Percentiles rank a stretch among this genome's conserved stretches.
These are phyloP conservation scores for Lagocephalus sceleratus DNA, from an alignment of 2,797 vertebrate genomes.

Conservation along the genomic window DNA sequence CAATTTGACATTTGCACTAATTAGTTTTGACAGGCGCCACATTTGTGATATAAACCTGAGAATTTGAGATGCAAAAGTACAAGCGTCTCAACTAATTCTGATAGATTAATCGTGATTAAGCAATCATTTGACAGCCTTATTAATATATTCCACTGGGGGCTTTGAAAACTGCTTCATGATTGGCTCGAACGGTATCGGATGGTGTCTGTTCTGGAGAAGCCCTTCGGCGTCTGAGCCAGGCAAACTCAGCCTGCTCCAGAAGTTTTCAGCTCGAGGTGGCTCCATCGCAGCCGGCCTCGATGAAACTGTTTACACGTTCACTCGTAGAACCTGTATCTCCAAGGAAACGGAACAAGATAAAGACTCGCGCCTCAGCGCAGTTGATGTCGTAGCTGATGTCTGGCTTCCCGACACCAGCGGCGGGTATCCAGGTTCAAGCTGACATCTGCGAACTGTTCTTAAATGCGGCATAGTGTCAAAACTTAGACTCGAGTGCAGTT, in stretches of 20 bases:
- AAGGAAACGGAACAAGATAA: slow-evolving; percentile 4
- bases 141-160: slow-evolving; percentile 58
- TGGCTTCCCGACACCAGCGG: slow-evolving; percentile 62
- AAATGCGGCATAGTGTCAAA: slow-evolving; percentile 60
- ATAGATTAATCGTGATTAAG: no score
- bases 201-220: slow-evolving; percentile 55
- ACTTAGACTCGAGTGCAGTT: slow-evolving; percentile 54
- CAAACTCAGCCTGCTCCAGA: slow-evolving; percentile 70
- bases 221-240: slow-evolving; percentile 51
- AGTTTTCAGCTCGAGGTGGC: slow-evolving; percentile 46
- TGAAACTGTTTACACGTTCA: slow-evolving; percentile 75
- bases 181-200: slow-evolving; percentile 52
- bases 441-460: slow-evolving; percentile 67
- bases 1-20: no score
- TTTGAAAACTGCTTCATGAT: slow-evolving; percentile 67
- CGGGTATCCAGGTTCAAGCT: slow-evolving; percentile 74
- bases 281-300: no score
- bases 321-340: slow-evolving; percentile 51
- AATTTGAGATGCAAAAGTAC: no score
- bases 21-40: no score
- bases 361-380: slow-evolving; percentile 34
- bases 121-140: no score
- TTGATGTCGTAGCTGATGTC: slow-evolving; percentile 54
- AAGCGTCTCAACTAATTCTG: no score
- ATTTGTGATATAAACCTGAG: no score